phyloP scores from a whole-genome alignment of 1,140 invertebrate genomes.

The Drosophila sproati region DNA sequence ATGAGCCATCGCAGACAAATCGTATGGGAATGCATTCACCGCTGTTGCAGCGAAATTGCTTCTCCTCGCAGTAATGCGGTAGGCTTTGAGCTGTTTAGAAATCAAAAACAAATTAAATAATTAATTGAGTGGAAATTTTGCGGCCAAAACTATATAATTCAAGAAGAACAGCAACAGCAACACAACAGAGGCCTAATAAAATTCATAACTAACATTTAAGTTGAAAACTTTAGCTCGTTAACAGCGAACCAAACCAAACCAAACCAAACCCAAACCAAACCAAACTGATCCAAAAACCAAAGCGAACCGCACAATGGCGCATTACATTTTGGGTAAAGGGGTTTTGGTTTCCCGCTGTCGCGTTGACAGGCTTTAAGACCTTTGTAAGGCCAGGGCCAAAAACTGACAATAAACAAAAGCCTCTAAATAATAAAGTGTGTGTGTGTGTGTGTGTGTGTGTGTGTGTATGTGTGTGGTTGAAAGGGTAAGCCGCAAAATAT shows the following conservation, averaged over 20 bases:
- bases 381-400: slow-evolving; percentile 68
- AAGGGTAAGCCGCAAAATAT: slow-evolving; percentile 60
- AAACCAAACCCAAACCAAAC: neutral
- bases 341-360: slow-evolving; percentile 3
- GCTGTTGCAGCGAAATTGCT: slow-evolving; percentile 90
- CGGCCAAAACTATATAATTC: slow-evolving; percentile 60
- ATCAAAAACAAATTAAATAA: slow-evolving; percentile 79
- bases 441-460: slow-evolving; percentile 25
- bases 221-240: slow-evolving; percentile 78
- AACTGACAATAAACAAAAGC: slow-evolving; percentile 79
- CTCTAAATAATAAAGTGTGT: slow-evolving; percentile 75
- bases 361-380: slow-evolving; percentile 76
- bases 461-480: slow-evolving; percentile 31
- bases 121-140: slow-evolving; percentile 58
- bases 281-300: neutral
- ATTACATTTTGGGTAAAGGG: slow-evolving; percentile 10
- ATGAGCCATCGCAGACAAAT: slow-evolving; percentile 91
- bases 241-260: slow-evolving; percentile 17
- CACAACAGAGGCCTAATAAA: slow-evolving; percentile 55
- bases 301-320: slow-evolving; percentile 39
- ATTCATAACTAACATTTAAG: slow-evolving; percentile 83
- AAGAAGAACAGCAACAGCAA: slow-evolving; percentile 4
- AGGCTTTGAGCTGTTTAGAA: slow-evolving; percentile 66
- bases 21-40: slow-evolving; percentile 92
- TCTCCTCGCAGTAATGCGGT: slow-evolving; percentile 86